These are phyloP conservation scores for Thaumatotibia leucotreta DNA, from an alignment of 1,140 invertebrate species.

Conservation along the genomic window DNA sequence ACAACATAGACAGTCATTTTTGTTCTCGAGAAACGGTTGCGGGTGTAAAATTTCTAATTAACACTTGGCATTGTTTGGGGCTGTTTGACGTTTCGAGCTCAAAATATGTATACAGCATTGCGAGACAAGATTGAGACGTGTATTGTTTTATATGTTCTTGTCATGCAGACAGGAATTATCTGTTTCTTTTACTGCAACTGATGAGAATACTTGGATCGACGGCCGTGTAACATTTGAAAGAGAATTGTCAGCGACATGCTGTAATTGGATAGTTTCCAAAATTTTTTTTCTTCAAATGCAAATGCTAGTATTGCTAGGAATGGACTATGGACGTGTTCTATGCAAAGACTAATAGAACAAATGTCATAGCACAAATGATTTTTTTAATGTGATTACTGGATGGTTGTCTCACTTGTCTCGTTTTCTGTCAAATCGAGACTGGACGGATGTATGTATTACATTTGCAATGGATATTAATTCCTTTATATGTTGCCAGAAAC, in stretches of 20 bases:
- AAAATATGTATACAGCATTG: too few species aligned
- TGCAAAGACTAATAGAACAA: background rate
- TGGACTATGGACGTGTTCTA: background rate
- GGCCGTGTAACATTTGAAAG: background rate
- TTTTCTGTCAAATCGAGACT: too few species aligned
- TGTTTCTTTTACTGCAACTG: background rate
- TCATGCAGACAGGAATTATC: background rate
- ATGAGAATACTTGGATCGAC: background rate
- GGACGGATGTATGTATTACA: too few species aligned
- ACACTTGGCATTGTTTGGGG: too few species aligned
- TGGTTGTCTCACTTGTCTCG: too few species aligned
- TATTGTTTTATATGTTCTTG: background rate
- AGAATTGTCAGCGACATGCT: background rate
- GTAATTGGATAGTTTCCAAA: background rate
- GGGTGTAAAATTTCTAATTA: conserved; percentile 1
- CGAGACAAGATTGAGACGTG: background rate
- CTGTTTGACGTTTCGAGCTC: too few species aligned
- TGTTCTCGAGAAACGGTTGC: background rate
- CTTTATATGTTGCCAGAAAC: too few species aligned
- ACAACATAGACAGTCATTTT: background rate
- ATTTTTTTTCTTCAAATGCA: background rate
- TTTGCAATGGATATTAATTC: too few species aligned
- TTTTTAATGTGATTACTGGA: too few species aligned
- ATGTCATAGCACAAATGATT: too few species aligned
- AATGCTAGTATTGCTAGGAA: background rate